phyloP scores from a whole-genome alignment of 2,113 vertebrate genomes.

The Motacilla tschutschensis region DNA sequence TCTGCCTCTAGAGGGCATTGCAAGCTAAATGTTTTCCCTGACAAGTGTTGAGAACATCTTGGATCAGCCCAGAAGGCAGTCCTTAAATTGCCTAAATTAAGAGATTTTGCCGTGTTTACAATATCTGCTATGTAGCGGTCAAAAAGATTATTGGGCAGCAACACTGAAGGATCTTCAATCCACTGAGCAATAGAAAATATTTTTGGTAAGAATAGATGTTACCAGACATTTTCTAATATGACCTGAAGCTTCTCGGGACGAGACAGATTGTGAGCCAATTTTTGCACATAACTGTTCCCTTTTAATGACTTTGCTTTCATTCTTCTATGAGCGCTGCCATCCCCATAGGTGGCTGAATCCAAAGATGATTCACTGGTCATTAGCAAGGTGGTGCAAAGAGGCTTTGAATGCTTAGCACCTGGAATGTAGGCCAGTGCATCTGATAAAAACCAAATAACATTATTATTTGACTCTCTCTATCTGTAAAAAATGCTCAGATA shows the following conservation, averaged over 20 bases:
- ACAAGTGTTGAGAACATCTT: neutral
- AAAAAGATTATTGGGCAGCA: neutral
- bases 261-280: neutral
- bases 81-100: neutral
- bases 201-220: neutral
- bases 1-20: slow-evolving; percentile 62
- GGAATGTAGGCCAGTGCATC: neutral
- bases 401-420: neutral
- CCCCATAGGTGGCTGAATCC: neutral
- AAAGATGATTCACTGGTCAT: neutral
- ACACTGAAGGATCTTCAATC: neutral
- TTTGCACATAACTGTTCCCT: neutral
- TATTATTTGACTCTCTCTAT: neutral
- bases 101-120: slow-evolving; percentile 2
- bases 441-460: neutral
- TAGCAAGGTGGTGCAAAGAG: neutral
- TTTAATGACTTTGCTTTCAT: neutral
- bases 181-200: neutral
- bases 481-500: neutral
- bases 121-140: neutral
- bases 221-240: neutral
- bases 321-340: neutral
- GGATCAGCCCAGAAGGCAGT: neutral
- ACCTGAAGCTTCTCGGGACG: neutral
- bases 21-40: slow-evolving; percentile 41